Conservation (phyloP, 53 echinoderm and acorn worm species). For the Holothuria scabra region DNA sequence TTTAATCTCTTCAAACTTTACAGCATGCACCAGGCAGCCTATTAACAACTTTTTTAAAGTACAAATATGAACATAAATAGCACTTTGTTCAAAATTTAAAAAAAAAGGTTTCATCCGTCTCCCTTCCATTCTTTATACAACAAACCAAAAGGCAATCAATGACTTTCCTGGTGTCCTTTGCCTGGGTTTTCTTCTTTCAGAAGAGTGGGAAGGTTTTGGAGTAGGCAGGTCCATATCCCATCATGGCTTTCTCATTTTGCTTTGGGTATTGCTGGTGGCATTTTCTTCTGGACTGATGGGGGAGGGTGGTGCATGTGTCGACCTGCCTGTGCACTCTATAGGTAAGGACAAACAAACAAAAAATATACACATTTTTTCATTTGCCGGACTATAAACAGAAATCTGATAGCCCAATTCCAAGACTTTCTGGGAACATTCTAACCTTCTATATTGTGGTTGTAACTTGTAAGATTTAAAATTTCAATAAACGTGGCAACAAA, state of each 20-base stretch:
- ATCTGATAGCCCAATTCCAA: no score
- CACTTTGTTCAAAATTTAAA: conserved; percentile 8
- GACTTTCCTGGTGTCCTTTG: background rate
- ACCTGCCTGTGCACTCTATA: background rate
- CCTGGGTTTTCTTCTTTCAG: background rate
- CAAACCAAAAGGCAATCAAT: no score
- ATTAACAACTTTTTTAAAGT: background rate
- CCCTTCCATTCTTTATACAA: background rate
- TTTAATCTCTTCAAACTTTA: no score
- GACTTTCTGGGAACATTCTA: no score
- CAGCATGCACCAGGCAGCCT: no score
- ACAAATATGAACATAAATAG: conserved; percentile 7
- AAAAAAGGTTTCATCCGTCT: background rate
- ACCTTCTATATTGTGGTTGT: no score
- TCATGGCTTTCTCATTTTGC: background rate
- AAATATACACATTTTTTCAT: no score
- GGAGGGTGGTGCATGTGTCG: conserved; percentile 22
- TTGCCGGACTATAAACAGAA: no score
- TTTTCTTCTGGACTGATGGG: background rate
- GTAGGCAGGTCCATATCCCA: background rate
- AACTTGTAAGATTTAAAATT: no score
- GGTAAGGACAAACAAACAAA: background rate
- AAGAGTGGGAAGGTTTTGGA: background rate
- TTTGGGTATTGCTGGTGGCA: conserved; percentile 29
- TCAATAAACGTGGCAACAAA: no score